Percentiles rank a stretch among this genome's conserved stretches.
Conservation (phyloP, 2,797 vertebrate species). For the Labeo calbasu region DNA sequence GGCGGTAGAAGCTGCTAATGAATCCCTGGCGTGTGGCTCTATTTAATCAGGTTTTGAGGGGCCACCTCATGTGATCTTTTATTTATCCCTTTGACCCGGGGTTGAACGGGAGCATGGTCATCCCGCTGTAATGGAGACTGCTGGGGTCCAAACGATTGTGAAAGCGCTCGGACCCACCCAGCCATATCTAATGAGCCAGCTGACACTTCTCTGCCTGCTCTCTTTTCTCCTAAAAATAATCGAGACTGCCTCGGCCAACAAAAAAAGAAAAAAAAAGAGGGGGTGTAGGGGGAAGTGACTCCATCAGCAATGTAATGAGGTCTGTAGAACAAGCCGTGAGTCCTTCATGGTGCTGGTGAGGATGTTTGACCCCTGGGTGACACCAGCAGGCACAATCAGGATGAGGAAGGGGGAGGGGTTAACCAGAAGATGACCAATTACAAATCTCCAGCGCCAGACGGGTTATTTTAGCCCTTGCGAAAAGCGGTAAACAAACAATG, state of each 20-base stretch:
- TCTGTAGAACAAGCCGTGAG: constrained; percentile 81
- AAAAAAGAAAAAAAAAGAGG: constrained; percentile 64
- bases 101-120: constrained; percentile 85
- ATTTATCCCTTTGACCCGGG: constrained; percentile 97
- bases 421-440: constrained; percentile 45
- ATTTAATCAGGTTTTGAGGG: constrained; percentile 54
- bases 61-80: constrained; percentile 82
- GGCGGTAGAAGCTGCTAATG: constrained; percentile 77
- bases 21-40: constrained; percentile 78
- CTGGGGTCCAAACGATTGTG: constrained; percentile 83
- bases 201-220: constrained; percentile 73
- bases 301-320: constrained; percentile 90
- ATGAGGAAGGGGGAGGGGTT: constrained; percentile 59
- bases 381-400: constrained; percentile 76
- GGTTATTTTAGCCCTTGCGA: constrained; percentile 55
- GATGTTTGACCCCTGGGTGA: constrained; percentile 83
- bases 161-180: constrained; percentile 78
- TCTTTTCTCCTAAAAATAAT: constrained; percentile 64
- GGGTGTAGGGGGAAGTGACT: constrained; percentile 73
- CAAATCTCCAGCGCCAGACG: constrained; percentile 49
- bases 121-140: constrained; percentile 84
- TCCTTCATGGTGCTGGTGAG: constrained; percentile 57
- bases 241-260: constrained; percentile 67
- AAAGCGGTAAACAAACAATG: constrained; percentile 75
- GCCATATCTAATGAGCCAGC: constrained; percentile 88